Evolutionary conservation across 2,113 vertebrate genomes (phyloP).

Genomic region (Globicephala melas): DNA sequence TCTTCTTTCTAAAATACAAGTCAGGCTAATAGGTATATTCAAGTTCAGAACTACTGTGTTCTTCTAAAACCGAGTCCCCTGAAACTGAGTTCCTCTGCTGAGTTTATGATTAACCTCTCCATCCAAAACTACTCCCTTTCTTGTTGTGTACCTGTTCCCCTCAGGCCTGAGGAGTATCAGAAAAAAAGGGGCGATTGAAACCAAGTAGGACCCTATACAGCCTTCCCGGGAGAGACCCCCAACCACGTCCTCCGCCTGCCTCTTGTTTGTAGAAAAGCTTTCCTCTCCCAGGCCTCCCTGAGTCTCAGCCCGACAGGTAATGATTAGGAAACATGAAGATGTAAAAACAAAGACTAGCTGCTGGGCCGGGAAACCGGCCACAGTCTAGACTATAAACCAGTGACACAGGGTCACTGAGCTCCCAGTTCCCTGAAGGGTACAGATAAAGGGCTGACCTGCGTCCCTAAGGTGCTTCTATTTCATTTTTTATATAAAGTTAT

Average conservation of each 20-base stretch:
- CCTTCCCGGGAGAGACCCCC: neutral
- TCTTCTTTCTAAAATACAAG: neutral
- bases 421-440: neutral
- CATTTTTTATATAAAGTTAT: too few species aligned
- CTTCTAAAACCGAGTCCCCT: neutral
- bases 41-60: neutral
- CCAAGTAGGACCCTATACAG: neutral
- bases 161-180: accelerated
- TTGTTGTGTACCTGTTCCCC: too few species aligned
- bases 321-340: neutral
- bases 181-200: neutral
- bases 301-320: neutral
- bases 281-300: neutral
- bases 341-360: neutral
- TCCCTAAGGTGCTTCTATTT: neutral
- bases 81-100: neutral
- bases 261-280: neutral
- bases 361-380: accelerated
- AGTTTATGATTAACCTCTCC: neutral
- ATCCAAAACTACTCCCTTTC: neutral
- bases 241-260: neutral
- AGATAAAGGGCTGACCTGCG: neutral
- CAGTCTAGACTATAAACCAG: neutral
- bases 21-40: neutral
- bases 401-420: accelerated